Evolutionary conservation across 2,113 vertebrate genomes (phyloP).

Genomic region (Mustela nigripes): DNA sequence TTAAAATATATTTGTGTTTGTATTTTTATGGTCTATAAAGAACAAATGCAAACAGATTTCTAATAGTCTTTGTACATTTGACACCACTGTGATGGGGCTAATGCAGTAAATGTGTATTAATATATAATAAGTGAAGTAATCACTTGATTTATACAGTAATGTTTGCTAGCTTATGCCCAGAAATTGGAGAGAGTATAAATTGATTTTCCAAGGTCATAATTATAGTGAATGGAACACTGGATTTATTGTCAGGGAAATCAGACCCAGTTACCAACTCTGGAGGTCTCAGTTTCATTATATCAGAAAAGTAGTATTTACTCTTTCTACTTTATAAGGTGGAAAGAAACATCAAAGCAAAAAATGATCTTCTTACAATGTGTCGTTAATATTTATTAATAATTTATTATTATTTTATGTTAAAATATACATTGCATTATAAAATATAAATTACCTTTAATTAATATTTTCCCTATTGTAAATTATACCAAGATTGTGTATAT

Average conservation of each 20-base stretch:
- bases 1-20: not conserved
- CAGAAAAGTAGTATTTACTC: not conserved
- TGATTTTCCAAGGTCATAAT: not conserved
- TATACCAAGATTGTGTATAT: not conserved
- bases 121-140: not conserved
- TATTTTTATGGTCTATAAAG: not conserved
- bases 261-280: not conserved
- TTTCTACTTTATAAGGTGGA: not conserved
- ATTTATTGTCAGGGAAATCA: not conserved
- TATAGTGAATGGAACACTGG: not conserved
- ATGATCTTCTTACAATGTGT: not conserved
- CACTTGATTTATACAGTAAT: not conserved
- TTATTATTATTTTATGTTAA: not conserved
- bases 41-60: constrained; percentile 33
- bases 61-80: not conserved
- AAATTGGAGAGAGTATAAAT: not conserved
- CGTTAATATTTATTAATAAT: not conserved
- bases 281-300: not conserved
- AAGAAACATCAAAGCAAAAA: not conserved
- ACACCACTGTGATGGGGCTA: not conserved
- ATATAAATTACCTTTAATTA: not conserved
- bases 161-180: not conserved
- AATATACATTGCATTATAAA: not conserved
- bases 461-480: not conserved
- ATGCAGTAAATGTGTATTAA: not conserved